Evolutionary conservation across 2,797 vertebrate genomes (phyloP).

Genomic region (Clarias pachynema): DNA sequence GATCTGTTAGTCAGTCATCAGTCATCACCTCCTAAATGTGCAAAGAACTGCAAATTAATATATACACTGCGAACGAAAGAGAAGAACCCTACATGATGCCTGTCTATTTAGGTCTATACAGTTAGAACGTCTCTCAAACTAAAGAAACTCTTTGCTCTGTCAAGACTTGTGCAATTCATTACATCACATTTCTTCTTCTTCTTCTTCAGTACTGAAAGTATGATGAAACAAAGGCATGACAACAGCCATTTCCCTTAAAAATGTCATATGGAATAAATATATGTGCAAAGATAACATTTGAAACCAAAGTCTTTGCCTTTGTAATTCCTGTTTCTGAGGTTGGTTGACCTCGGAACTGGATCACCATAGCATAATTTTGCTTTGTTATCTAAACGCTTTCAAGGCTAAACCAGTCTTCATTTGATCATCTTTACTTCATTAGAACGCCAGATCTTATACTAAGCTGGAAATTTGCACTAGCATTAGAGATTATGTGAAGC

Average conservation of each 20-base stretch:
- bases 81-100: conserved; percentile 40
- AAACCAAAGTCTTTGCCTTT: neutral
- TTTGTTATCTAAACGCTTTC: conserved; percentile 38
- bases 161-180: conserved; percentile 39
- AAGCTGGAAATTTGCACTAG: neutral
- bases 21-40: conserved; percentile 80
- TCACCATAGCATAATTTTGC: conserved; percentile 22
- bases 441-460: conserved; percentile 9
- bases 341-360: conserved; percentile 75
- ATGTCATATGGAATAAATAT: neutral
- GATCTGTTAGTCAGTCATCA: conserved; percentile 64
- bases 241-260: neutral
- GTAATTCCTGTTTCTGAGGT: conserved; percentile 64
- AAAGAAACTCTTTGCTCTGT: conserved; percentile 84
- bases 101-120: conserved; percentile 74
- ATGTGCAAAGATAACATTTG: conserved; percentile 5
- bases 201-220: neutral
- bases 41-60: conserved; percentile 91
- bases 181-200: neutral
- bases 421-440: conserved; percentile 28
- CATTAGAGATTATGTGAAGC: neutral
- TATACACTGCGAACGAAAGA: conserved; percentile 82
- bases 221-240: neutral
- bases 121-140: conserved; percentile 71
- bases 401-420: conserved; percentile 16